Evolutionary conservation across 1,140 invertebrate genomes (phyloP).

Genomic region (Drosophila littoralis): DNA sequence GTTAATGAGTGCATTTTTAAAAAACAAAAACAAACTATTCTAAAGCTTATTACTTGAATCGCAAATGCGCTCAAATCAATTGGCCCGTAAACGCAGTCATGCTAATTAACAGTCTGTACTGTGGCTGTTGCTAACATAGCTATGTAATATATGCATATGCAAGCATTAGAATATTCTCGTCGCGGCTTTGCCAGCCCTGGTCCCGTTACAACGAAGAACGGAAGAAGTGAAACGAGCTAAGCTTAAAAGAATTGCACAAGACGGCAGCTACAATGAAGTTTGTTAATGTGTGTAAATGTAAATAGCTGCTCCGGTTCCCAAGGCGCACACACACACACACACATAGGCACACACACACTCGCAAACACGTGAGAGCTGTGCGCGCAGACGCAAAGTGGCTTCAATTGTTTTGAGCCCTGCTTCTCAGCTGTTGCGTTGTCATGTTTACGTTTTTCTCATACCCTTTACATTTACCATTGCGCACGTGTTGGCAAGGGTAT

Average conservation of each 20-base stretch:
- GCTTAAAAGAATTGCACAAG: constrained; percentile 25
- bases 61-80: too few relatives aligned
- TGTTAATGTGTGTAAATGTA: constrained; percentile 29
- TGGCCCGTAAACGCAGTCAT: background rate
- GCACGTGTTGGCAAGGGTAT: background rate
- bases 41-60: too few relatives aligned
- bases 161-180: background rate
- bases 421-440: constrained; percentile 17
- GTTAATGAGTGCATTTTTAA: too few relatives aligned
- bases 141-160: background rate
- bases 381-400: constrained; percentile 13
- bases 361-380: constrained; percentile 3
- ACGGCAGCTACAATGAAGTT: constrained; percentile 5
- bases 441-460: constrained; percentile 13
- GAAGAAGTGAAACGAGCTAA: constrained; percentile 15
- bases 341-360: background rate
- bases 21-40: too few relatives aligned
- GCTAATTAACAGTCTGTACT: constrained; percentile 7
- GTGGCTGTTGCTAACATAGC: background rate
- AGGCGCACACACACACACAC: constrained; percentile 7
- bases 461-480: background rate
- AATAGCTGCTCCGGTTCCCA: constrained; percentile 32
- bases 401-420: constrained; percentile 2
- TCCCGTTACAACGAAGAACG: background rate
- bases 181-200: constrained; percentile 19